Base-by-base conservation (phyloP, 2,888 invertebrate species). In the Sarcophaga variegata region DNA sequence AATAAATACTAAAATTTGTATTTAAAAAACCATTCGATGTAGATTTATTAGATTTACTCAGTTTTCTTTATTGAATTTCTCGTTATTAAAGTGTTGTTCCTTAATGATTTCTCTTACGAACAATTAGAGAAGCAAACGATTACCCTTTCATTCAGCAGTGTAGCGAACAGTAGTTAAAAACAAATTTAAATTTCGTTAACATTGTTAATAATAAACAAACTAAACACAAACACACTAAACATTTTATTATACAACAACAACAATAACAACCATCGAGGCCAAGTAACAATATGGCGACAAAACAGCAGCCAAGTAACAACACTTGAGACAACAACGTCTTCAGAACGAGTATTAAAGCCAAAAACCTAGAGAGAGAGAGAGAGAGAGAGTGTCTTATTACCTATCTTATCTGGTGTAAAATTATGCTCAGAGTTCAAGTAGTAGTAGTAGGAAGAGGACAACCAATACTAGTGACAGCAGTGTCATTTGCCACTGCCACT, bases 301-400 rank as follows among this genome's bases (percentile, higher is more conserved):
- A 78, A 79, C 76, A 77, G 64, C 80, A 76, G 71, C 67, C 49
- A 74, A 45, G 62, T 69, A 14, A 74, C 75, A 81, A 62, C 80
- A 85, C 86, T 86, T 86, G 86, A 86, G 81, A 79, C 86, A 20
- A 69, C 69, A 71, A 81, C 37, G 54, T 70, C 63, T 75, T 45
- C 54, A 74, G 45, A 1, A 22, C 22, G 22, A 22, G 22, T 1
- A 49, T 49, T 49, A 11, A 49, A 14, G 14, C 54, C 54, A 54
- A 54, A 54, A 17, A 54, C 4, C 1, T 1, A 22, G 1, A 22
- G 22, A 22, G 22, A 22, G 22, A 0, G 22, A 37, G 10, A 79
- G 25, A 69, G 45, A 20, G 76, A 80, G 70, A 84, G 84, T 80
- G 79, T 84, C 84, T 84, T 84, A 76, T 84, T 80, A 84, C 70